Evolutionary conservation across 1,140 invertebrate genomes (phyloP).

Genomic region (Ylistrum balloti): DNA sequence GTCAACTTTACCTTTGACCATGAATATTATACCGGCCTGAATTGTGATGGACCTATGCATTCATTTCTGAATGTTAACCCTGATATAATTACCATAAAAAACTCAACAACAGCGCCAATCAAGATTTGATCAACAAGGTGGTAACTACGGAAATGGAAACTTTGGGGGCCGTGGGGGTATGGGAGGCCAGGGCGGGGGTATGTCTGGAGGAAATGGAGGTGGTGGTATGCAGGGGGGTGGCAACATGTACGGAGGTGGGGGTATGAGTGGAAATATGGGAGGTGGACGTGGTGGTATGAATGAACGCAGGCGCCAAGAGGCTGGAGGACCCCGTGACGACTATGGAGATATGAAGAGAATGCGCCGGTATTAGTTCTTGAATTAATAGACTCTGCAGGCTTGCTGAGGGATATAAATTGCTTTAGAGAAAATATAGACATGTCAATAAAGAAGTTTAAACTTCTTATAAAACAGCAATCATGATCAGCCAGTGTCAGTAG

Average conservation of each 20-base stretch:
- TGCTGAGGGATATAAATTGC: not conserved
- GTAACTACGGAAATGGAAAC: slow-evolving; percentile 51
- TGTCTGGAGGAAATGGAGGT: slow-evolving; percentile 54
- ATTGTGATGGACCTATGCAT: not conserved
- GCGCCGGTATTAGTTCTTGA: slow-evolving; percentile 63
- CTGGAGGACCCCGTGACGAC: slow-evolving; percentile 62
- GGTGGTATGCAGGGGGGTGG: slow-evolving; percentile 53
- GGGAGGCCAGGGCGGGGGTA: slow-evolving; percentile 46
- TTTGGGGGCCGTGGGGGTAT: slow-evolving; percentile 43
- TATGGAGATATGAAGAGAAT: slow-evolving; percentile 70
- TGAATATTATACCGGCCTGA: not conserved
- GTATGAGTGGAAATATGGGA: slow-evolving; percentile 57
- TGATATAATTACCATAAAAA: slow-evolving; percentile 20
- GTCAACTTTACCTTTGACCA: not conserved
- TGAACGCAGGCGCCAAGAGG: slow-evolving; percentile 53
- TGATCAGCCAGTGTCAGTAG: not conserved
- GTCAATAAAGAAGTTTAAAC: too few relatives aligned
- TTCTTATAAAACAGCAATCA: not conserved
- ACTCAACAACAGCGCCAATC: slow-evolving; percentile 53
- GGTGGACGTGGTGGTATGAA: slow-evolving; percentile 57
- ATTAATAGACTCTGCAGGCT: not conserved
- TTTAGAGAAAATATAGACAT: not conserved
- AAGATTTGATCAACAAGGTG: slow-evolving; percentile 59
- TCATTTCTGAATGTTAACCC: not conserved
- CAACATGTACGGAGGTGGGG: slow-evolving; percentile 53